These are phyloP conservation scores for Chaetops frenatus DNA, from an alignment of 2,113 vertebrate species.

Conservation along the genomic window DNA sequence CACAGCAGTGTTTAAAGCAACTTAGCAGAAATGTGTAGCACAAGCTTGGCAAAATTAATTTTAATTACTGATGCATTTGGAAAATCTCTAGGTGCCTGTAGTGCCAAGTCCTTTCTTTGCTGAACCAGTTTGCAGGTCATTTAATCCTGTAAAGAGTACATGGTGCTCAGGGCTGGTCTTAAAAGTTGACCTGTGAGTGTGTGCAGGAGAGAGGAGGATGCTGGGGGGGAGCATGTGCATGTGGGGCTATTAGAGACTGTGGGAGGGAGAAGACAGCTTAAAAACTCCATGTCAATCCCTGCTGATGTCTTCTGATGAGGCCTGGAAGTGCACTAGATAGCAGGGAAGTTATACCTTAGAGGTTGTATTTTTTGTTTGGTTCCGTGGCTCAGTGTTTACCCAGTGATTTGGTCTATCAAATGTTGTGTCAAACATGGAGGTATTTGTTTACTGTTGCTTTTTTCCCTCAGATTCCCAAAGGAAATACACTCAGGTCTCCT, in stretches of 20 bases:
- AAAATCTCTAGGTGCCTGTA: neutral
- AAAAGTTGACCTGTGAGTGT: neutral
- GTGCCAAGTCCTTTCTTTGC: neutral
- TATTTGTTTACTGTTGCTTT: neutral
- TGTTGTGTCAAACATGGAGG: neutral
- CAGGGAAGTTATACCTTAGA: neutral
- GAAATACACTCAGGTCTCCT: conserved; percentile 91
- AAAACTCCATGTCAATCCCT: neutral
- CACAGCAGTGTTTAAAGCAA: neutral
- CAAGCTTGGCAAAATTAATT: neutral
- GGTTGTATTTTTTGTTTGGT: neutral
- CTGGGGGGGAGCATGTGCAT: neutral
- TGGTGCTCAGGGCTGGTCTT: neutral
- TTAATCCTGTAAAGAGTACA: neutral
- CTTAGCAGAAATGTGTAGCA: neutral
- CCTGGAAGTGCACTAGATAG: neutral
- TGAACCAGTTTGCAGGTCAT: neutral
- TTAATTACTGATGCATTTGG: conserved; percentile 22
- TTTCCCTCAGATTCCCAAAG: conserved; percentile 78
- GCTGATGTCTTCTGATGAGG: neutral
- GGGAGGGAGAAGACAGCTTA: neutral
- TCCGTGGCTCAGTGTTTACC: neutral
- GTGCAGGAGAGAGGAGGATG: neutral
- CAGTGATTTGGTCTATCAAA: neutral
- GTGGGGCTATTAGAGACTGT: neutral